Conservation (phyloP, 2,113 vertebrate genomes). For the Ornithorhynchus anatinus region DNA sequence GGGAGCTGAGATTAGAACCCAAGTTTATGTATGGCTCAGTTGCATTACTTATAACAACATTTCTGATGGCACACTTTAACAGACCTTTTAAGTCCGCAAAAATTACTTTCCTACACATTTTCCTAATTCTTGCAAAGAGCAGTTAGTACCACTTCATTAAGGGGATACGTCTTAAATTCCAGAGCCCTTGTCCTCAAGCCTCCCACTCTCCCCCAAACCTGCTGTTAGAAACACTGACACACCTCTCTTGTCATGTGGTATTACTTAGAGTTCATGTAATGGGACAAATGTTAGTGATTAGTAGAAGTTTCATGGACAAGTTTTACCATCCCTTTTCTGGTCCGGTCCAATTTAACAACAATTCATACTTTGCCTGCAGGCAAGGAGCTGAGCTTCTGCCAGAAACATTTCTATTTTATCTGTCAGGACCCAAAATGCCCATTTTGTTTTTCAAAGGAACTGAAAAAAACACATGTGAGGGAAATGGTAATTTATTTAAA, state of each 20-base stretch:
- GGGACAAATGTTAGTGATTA: constrained; percentile 48
- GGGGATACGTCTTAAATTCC: not conserved
- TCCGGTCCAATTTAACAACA: constrained; percentile 54
- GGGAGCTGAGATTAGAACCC: not conserved
- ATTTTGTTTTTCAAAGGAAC: constrained; percentile 54
- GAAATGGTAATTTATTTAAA: constrained; percentile 37
- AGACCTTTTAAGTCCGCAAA: not conserved
- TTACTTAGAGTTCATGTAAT: constrained; percentile 19
- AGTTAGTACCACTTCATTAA: not conserved
- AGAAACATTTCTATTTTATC: constrained; percentile 51
- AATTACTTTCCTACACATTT: not conserved
- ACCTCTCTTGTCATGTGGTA: constrained; percentile 12
- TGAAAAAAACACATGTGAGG: constrained; percentile 37
- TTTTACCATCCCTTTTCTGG: constrained; percentile 53
- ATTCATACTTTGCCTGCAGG: constrained; percentile 48
- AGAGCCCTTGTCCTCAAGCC: not conserved
- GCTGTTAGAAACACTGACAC: not conserved
- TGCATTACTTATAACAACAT: not conserved
- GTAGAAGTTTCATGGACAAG: constrained; percentile 21
- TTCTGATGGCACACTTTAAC: not conserved
- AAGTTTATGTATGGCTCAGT: not conserved
- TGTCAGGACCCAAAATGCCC: constrained; percentile 28
- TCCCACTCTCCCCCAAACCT: not conserved
- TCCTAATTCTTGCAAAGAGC: not conserved
- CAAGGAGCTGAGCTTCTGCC: constrained; percentile 40